These are phyloP conservation scores for Fopius arisanus DNA, from an alignment of 1,140 invertebrate species.

Conservation along the genomic window DNA sequence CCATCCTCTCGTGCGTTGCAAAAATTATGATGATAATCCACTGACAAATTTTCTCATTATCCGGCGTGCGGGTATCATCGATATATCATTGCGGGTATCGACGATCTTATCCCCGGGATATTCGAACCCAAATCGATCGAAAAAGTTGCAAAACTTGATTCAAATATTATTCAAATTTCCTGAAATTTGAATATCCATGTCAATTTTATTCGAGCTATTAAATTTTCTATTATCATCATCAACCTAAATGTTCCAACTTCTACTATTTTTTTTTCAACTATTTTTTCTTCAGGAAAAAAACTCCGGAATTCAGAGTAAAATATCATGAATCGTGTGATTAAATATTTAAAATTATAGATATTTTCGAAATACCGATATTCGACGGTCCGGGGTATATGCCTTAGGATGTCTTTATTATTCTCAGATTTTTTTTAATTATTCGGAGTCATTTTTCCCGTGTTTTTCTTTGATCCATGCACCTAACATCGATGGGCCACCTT, in stretches of 20 bases:
- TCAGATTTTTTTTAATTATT: background rate
- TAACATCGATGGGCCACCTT: background rate
- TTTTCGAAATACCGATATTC: no score
- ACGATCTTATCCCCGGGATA: background rate
- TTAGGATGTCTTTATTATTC: background rate
- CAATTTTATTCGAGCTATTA: no score
- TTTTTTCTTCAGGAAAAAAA: no score
- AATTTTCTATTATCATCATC: no score
- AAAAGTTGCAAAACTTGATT: background rate
- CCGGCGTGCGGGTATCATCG: background rate
- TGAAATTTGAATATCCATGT: background rate
- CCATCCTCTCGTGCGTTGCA: background rate
- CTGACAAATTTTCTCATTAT: slow-evolving; percentile 1
- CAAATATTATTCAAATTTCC: background rate
- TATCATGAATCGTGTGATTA: no score
- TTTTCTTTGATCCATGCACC: background rate
- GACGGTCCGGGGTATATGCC: no score
- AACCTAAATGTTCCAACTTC: no score
- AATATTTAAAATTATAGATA: no score
- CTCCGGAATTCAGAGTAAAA: no score
- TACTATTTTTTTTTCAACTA: no score
- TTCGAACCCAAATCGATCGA: background rate
- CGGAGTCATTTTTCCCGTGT: no score
- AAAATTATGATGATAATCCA: background rate
- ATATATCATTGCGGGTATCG: no score